Conservation (phyloP, 2,797 vertebrate species). For the Muscicapa comitata region DNA sequence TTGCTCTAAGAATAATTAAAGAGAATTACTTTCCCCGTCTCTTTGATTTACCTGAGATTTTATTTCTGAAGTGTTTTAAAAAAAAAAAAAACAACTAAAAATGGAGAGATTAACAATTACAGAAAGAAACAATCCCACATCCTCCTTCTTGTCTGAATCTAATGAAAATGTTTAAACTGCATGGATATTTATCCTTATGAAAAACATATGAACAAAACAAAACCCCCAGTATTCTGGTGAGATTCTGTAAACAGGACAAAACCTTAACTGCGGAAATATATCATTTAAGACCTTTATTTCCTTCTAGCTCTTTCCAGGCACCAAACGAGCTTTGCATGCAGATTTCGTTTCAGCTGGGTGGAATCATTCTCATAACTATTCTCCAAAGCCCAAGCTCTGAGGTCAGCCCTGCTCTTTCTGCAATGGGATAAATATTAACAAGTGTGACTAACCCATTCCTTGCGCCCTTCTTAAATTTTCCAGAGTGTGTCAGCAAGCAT, state of each 20-base stretch:
- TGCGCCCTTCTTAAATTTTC: conserved; percentile 63
- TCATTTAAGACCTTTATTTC: conserved; percentile 61
- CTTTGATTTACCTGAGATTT: conserved; percentile 40
- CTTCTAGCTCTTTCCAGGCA: conserved; percentile 61
- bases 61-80: background rate
- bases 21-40: background rate
- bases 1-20: conserved; percentile 55
- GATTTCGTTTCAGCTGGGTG: conserved; percentile 59
- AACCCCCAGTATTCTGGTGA: conserved; percentile 34
- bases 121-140: conserved; percentile 4
- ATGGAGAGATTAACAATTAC: background rate
- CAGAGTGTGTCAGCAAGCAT: conserved; percentile 47
- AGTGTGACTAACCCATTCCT: conserved; percentile 68
- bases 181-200: conserved; percentile 59
- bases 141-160: conserved; percentile 41
- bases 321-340: conserved; percentile 49
- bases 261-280: conserved; percentile 47
- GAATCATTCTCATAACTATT: conserved; percentile 44
- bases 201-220: conserved; percentile 67
- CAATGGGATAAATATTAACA: conserved; percentile 65
- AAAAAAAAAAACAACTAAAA: background rate
- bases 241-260: conserved; percentile 63
- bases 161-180: conserved; percentile 62
- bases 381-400: conserved; percentile 47
- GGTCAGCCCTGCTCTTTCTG: conserved; percentile 46